phyloP scores from a whole-genome alignment of 2,113 vertebrate genomes.

The Anhinga rufa region DNA sequence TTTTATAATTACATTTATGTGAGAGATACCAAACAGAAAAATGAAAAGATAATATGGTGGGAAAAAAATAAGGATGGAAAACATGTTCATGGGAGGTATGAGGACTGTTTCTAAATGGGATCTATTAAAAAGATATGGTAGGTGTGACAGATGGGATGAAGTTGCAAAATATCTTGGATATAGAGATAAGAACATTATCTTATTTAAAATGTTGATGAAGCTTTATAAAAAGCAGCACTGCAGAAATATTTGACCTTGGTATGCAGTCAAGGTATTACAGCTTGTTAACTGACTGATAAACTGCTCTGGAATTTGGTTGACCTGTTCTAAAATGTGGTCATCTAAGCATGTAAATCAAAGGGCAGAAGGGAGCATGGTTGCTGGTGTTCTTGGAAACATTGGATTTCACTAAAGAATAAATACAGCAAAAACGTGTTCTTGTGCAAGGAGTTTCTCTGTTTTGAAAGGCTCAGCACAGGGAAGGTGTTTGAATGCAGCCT shows the following conservation, averaged over 20 bases:
- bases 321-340: not conserved
- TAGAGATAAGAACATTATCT: conserved; percentile 25
- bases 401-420: not conserved
- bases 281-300: conserved; percentile 53
- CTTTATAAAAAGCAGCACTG: conserved; percentile 20
- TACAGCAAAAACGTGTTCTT: not conserved
- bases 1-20: not conserved
- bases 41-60: not conserved
- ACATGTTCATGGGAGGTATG: not conserved
- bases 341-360: conserved; percentile 4
- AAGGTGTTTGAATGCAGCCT: not conserved
- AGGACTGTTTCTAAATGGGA: not conserved
- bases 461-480: not conserved
- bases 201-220: conserved; percentile 13
- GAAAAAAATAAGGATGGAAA: not conserved
- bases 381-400: not conserved
- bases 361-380: not conserved
- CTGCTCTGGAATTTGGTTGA: conserved; percentile 49
- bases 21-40: not conserved
- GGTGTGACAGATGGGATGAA: not conserved
- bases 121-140: not conserved
- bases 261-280: conserved; percentile 27
- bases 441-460: not conserved
- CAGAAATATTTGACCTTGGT: conserved; percentile 55
- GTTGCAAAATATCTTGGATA: conserved; percentile 5